Conservation (phyloP, 2,113 vertebrate genomes). For the Mastomys coucha region DNA sequence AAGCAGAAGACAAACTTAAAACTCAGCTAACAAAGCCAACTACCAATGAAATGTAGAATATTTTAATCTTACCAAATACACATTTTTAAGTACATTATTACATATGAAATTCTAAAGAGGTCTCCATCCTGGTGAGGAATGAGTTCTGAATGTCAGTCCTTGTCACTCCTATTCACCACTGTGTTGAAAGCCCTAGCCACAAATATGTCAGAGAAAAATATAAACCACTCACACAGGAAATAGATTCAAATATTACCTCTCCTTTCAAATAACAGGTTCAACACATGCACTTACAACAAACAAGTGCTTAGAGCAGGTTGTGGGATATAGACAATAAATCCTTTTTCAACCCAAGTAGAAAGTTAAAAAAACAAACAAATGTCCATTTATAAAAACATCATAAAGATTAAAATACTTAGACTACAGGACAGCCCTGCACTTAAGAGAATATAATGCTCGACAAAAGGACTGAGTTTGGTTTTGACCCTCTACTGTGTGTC, state of each 20-base stretch:
- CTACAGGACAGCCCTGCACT: neutral
- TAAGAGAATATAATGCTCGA: neutral
- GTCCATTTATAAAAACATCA: neutral
- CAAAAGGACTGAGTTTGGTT: neutral
- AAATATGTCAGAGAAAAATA: neutral
- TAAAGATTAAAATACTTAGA: neutral
- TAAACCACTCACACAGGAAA: neutral
- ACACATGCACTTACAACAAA: neutral
- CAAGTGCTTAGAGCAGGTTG: neutral
- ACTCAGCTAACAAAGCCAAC: neutral
- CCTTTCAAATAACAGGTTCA: neutral
- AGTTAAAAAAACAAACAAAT: neutral
- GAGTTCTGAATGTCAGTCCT: neutral
- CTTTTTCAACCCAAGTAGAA: neutral
- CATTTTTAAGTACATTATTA: neutral
- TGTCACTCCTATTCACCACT: neutral
- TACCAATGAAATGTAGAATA: neutral
- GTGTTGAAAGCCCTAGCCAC: neutral
- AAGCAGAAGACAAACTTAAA: neutral
- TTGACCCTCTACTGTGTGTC: neutral
- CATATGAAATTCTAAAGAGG: neutral
- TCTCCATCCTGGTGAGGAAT: neutral
- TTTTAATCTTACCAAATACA: conserved; percentile 1
- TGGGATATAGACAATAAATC: neutral
- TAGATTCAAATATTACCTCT: neutral